Evolutionary conservation across 2,888 invertebrate species (phyloP), one percentile per base, ranked within the genome.

Genomic region (Mimachlamys varia): DNA sequence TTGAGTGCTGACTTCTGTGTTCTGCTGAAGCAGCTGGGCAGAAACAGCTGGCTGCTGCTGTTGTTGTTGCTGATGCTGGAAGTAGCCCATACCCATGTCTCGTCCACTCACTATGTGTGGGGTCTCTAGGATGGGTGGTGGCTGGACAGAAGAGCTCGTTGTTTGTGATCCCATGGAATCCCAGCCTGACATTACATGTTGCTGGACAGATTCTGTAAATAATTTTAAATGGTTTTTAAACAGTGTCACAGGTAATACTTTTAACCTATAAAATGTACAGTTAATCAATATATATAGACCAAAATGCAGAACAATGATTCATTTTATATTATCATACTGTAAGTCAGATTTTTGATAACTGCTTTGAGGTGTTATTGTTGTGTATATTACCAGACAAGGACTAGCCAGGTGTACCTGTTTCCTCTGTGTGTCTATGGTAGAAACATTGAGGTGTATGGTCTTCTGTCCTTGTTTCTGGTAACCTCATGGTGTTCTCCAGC

Each of bases 401-500:
- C 7, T 44, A 44, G 7, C 7, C 44, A 44, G 44, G 53, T 53
- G 53, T 92, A 95, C 95, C 94, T 92, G 93, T 93, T 44, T 94
- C 93, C 27, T 93, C 90, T 19, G 58, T 89, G 38, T 95, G 95
- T 92, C 93, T 95, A 91, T 95, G 95, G 90, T 96, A 96, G 44
- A 96, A 94, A 92, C 96, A 96, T 88, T 96, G 95, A 19, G 95
- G 94, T 38, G 94, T 94, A 92, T 95, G 95, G 12, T 93, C 92
- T 17, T 93, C 91, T 12, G 10, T 49, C 13, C 92, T 92, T 19
- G 92, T 91, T 49, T 95, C 95, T 49, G 96, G 96, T 89, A 96
- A 91, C n/a, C 95, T 94, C 94, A 96, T 95, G 1, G 95, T 92
- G 89, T 95, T 95, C 89, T 96, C 96, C 87, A 96, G 94, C 13